Evolutionary conservation across 2,113 vertebrate species (phyloP), one percentile per base, ranked within the genome.

Genomic region (Chinchilla lanigera): DNA sequence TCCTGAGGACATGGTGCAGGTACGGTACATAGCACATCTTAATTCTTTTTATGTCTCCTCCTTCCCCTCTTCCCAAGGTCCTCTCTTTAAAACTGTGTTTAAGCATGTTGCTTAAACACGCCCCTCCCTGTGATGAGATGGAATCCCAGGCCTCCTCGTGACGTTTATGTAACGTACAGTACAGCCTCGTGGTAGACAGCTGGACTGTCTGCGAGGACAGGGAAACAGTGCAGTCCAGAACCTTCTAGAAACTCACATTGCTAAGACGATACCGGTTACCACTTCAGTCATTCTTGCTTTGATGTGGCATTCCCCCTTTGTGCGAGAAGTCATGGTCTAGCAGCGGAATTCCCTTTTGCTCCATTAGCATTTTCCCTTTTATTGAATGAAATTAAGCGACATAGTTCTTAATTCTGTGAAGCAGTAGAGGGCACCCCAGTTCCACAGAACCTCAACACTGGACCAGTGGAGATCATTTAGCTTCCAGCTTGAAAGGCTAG

Each of bases 391-490:
- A 90, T 41, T 2, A 11, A 16, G 11, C 77, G 3, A 11, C 0
- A 11, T 35, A 38, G 35, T 38, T 81, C 98, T 67, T 67, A 91
- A 90, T 93, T 89, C 33, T 73, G 41, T 60, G 52, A 52, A 86
- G 98, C 99, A 98, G 98, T 95, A 98, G 99, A 98, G 99, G 99
- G 98, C 97, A 97, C 97, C 98, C 20, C 97, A 96, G 98, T 98
- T 98, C 98, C 97, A 98, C 65, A 58, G 67, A 98, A 98, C 67
- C 61, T 50, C 5, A 1, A 14, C 7, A 0, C 5, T 60, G 69
- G 28, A 0, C 16, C 30, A 2, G 69, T 50, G 33, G n/a, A 58
- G 28, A 3, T 13, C 28, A 77, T 77, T 75, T 33, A 2, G 6
- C 87, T 87, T 83, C 30, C 69, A 75, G 77, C 3, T 14, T 38